phyloP scores from a whole-genome alignment of 1,140 invertebrate genomes.

The Heliconius nattereri region DNA sequence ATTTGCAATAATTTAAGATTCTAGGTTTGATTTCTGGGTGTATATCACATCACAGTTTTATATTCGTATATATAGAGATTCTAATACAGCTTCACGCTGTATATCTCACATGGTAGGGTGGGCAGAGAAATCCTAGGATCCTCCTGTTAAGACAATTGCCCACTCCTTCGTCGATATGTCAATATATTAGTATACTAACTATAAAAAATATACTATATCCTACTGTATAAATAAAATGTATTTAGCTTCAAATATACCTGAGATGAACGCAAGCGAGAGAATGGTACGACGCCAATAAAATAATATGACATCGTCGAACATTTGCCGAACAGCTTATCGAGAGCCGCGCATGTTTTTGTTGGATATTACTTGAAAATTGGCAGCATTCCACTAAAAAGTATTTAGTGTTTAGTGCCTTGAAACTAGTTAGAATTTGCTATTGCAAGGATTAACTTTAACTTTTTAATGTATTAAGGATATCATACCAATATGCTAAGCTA shows the following conservation, averaged over 20 bases:
- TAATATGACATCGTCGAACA: slow-evolving; percentile 1
- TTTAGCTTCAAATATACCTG: neutral
- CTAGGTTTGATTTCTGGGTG: too few species aligned
- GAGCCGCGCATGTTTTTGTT: neutral
- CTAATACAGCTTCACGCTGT: neutral
- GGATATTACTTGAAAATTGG: neutral
- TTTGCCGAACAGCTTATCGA: slow-evolving; percentile 8
- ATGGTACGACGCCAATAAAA: slow-evolving; percentile 1
- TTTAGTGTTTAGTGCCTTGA: neutral
- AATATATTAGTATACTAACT: neutral
- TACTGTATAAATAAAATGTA: neutral
- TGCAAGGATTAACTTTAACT: neutral
- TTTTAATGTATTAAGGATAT: neutral
- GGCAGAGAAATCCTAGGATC: neutral
- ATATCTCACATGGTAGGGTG: neutral
- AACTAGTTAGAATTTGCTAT: neutral
- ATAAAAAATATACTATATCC: too few species aligned
- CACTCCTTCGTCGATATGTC: neutral
- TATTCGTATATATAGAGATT: too few species aligned
- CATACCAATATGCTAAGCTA: neutral
- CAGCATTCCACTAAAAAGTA: slow-evolving; percentile 2
- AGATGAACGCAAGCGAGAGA: slow-evolving; percentile 10
- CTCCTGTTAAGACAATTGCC: neutral
- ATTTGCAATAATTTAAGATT: too few species aligned
- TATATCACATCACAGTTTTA: too few species aligned